Percentiles rank a stretch among this genome's conserved stretches.
Conservation (phyloP, 1,140 invertebrate genomes). For the Lordiphosa stackelbergi region DNA sequence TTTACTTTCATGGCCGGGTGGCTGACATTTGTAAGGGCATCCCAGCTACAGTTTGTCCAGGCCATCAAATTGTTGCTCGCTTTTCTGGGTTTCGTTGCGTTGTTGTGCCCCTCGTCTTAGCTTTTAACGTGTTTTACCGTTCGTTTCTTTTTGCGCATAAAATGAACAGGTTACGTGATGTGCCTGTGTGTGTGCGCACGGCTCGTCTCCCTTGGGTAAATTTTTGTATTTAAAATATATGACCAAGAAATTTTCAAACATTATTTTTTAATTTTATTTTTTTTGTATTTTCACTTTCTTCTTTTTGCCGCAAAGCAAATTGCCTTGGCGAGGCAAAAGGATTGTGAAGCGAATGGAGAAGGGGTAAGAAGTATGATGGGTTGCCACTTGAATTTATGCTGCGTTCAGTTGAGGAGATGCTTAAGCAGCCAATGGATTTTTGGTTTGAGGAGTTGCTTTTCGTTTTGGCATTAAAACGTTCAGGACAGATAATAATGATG, state of each 20-base stretch:
- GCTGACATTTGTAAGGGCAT: background rate
- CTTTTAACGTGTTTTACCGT: conserved; percentile 73
- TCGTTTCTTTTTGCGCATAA: conserved; percentile 70
- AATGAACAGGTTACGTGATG: conserved; percentile 55
- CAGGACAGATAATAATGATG: conserved; percentile 16
- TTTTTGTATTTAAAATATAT: no score
- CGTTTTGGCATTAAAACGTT: conserved; percentile 16
- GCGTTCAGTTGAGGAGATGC: conserved; percentile 13
- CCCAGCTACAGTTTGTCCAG: conserved; percentile 5
- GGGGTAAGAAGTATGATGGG: conserved; percentile 7
- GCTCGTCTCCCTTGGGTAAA: no score
- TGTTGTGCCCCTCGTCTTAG: conserved; percentile 58
- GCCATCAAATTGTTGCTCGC: background rate
- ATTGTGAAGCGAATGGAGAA: conserved; percentile 5
- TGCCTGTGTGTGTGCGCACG: no score
- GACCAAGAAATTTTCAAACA: no score
- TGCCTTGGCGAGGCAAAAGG: conserved; percentile 30
- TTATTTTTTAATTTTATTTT: no score
- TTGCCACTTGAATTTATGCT: conserved; percentile 34
- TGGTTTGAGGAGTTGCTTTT: background rate
- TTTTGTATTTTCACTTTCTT: conserved; percentile 7
- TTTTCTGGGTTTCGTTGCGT: conserved; percentile 16
- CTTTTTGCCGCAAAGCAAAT: conserved; percentile 43
- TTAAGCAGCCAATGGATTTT: conserved; percentile 5
- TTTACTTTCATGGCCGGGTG: no score